Conservation (phyloP, 1,140 invertebrate species). For the Drosophila lowei region DNA sequence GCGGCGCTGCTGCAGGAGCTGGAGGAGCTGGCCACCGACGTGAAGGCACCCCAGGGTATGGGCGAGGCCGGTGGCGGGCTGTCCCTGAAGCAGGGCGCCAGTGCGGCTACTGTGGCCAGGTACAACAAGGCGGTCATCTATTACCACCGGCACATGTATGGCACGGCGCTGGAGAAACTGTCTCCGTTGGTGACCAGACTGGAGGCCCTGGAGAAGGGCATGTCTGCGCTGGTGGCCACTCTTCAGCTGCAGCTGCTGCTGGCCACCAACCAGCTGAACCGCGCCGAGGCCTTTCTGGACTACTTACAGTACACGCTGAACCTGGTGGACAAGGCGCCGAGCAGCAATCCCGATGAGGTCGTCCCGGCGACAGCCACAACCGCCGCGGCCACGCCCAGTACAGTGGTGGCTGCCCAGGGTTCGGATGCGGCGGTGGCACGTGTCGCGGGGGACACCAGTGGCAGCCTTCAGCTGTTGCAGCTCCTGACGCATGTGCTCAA, state of each 20-base stretch:
- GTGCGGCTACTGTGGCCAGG: slow-evolving; percentile 84
- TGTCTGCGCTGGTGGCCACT: slow-evolving; percentile 83
- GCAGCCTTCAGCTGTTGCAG: slow-evolving; percentile 83
- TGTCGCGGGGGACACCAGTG: slow-evolving; percentile 66
- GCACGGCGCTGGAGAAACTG: slow-evolving; percentile 88
- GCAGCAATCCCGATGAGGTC: slow-evolving; percentile 58
- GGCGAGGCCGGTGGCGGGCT: slow-evolving; percentile 20
- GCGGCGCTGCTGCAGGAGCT: slow-evolving; percentile 87
- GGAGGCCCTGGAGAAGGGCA: slow-evolving; percentile 88
- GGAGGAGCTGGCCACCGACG: slow-evolving; percentile 64
- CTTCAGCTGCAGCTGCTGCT: slow-evolving; percentile 82
- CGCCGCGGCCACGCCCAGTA: slow-evolving; percentile 17
- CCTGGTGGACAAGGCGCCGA: slow-evolving; percentile 65
- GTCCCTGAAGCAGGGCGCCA: slow-evolving; percentile 55
- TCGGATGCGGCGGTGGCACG: slow-evolving; percentile 20
- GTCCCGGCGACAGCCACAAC: slow-evolving; percentile 4
- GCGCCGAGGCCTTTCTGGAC: slow-evolving; percentile 73
- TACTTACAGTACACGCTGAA: slow-evolving; percentile 68
- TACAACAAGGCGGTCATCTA: slow-evolving; percentile 94
- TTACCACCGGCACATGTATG: slow-evolving; percentile 91
- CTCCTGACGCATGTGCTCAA: slow-evolving; percentile 84
- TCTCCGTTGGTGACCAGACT: slow-evolving; percentile 89
- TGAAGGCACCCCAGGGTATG: slow-evolving; percentile 14
- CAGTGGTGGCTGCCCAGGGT: slow-evolving; percentile 50
- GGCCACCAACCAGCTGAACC: slow-evolving; percentile 75